A percentile compares a stretch with the other conserved stretches of the same genome.
Conservation (phyloP, 2,113 vertebrate species). For the Corythoichthys haematopterus region DNA sequence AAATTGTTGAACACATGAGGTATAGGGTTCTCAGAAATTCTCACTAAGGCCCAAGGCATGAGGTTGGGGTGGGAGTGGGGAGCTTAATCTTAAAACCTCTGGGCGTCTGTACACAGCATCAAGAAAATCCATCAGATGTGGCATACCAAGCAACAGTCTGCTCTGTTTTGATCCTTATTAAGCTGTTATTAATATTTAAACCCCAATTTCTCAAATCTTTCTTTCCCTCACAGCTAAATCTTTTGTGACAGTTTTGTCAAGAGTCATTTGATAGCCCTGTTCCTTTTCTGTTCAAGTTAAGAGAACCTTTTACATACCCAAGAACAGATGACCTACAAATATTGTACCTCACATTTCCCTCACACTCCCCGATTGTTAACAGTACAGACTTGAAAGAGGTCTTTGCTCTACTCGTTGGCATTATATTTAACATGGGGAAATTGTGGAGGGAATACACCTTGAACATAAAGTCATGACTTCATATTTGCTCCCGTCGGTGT, state of each 20-base stretch:
- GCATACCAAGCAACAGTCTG: not conserved
- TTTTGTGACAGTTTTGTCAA: not conserved
- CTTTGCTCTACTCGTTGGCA: not conserved
- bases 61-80: too few relatives aligned
- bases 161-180: not conserved
- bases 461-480: not conserved
- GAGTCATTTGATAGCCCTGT: not conserved
- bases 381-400: not conserved
- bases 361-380: not conserved
- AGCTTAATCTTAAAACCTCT: not conserved
- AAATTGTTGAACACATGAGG: not conserved
- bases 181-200: not conserved
- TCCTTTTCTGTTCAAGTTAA: not conserved
- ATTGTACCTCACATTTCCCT: not conserved
- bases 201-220: not conserved
- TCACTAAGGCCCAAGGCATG: not conserved
- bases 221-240: too few relatives aligned
- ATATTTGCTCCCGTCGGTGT: not conserved
- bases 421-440: not conserved
- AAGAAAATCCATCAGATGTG: not conserved
- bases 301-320: not conserved
- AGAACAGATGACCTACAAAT: not conserved
- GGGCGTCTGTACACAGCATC: not conserved
- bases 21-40: not conserved
- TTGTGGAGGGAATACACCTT: not conserved